These are phyloP conservation scores for Oxyteleia sp. DNA, from an alignment of 2,888 invertebrate genomes.

Conservation along the genomic window DNA sequence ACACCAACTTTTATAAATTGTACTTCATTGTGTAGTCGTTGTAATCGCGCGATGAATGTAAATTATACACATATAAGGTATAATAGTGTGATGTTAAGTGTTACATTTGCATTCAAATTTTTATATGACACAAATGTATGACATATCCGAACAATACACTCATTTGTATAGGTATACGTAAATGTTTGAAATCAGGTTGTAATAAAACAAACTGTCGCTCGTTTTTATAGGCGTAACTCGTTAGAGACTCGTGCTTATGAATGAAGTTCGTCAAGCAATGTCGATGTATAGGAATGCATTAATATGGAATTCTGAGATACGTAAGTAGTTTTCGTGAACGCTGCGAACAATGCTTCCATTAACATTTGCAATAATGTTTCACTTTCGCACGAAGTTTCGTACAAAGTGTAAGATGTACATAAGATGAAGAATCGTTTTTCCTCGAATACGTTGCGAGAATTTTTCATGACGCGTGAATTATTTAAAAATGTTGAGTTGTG, in stretches of 20 bases:
- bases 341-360: conserved; percentile 11
- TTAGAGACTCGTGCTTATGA: conserved; percentile 16
- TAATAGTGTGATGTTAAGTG: conserved; percentile 21
- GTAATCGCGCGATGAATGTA: background rate
- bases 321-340: background rate
- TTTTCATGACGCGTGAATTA: background rate
- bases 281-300: conserved; percentile 15
- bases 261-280: conserved; percentile 10
- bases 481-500: background rate
- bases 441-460: background rate
- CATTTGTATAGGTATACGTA: conserved; percentile 21
- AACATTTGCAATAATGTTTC: conserved; percentile 5
- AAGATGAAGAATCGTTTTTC: background rate
- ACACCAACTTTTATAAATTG: background rate
- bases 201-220: conserved; percentile 8
- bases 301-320: conserved; percentile 3
- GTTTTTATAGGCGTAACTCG: conserved; percentile 8
- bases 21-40: conserved; percentile 1
- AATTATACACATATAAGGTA: conserved; percentile 8
- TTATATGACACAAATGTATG: conserved; percentile 29
- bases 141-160: conserved; percentile 27
- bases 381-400: background rate
- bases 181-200: conserved; percentile 15
- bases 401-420: conserved; percentile 9
- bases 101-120: conserved; percentile 22